Evolutionary conservation across 2,888 invertebrate genomes (phyloP), one percentile per base, ranked within the genome.

Genomic region (Caenorhabditis virilis): DNA sequence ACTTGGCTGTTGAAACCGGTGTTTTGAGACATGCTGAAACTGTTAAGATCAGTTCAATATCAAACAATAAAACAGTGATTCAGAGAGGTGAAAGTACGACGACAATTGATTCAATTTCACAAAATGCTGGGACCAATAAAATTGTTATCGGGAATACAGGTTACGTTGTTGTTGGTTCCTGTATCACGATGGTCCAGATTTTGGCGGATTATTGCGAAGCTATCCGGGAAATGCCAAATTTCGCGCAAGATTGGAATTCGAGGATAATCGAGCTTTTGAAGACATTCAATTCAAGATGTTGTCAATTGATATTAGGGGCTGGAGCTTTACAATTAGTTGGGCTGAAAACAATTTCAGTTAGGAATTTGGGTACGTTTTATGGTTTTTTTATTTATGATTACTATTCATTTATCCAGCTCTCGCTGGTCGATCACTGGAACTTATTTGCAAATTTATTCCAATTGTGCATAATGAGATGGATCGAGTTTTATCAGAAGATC

Each of bases 281-380:
- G 84, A 83, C 83, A 51, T 88, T 87, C 78, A 88, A 70, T 52
- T 55, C 13, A 50, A 74, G 87, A 55, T 85, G 86, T 2, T 95
- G 93, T 85, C 95, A 95, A 84, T 87, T 98, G 76, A 92, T 98
- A 53, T 87, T 98, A 54, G 97, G 95, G 41, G 97, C 95, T 38
- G 95, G 95, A 41, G 97, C 98, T 6, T 88, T 97, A 82, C 91
- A 92, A 82, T 90, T 93, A 69, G 94, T 94, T 35, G 95, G 95
- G 1, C 78, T 87, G 43, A 86, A 85, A 72, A 93, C 92, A 25
- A 95, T 95, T 71, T 93, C 95, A 4, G 94, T 92, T 78, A 91
- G 91, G 33, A 95, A 95, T 86, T 87, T 98, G 78, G 94, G 86
- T 86, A 35, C 25, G 39, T 39, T 9, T 20, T 22, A n/a, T n/a